Percentiles rank a stretch among this genome's conserved stretches.
These are phyloP conservation scores for Standfussiana lucernea DNA, from an alignment of 2,888 invertebrate species.

Conservation along the genomic window DNA sequence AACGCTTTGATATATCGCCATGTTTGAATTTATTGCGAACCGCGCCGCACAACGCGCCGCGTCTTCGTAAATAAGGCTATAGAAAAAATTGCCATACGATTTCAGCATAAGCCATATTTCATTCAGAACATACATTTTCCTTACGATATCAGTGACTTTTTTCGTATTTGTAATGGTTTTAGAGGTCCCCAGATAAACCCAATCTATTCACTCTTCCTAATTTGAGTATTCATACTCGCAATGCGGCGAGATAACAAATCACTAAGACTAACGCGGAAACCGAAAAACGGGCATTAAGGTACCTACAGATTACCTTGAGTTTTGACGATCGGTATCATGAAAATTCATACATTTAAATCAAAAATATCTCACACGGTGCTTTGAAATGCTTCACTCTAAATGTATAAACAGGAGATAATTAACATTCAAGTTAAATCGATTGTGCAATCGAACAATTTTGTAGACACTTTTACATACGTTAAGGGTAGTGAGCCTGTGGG, in stretches of 20 bases:
- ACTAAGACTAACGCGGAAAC: neutral
- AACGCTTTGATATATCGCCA: too few species aligned
- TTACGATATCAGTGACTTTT: neutral
- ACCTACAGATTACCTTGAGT: neutral
- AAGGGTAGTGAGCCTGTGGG: too few species aligned
- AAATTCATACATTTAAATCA: too few species aligned
- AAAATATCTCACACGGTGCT: too few species aligned
- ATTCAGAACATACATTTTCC: neutral
- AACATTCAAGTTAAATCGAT: too few species aligned
- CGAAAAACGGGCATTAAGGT: neutral
- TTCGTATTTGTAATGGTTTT: neutral
- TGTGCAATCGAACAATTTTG: too few species aligned
- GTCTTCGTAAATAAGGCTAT: too few species aligned
- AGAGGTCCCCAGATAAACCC: neutral
- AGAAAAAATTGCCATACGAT: neutral
- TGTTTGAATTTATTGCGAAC: too few species aligned
- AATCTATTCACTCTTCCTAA: neutral
- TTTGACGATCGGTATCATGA: neutral
- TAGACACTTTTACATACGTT: too few species aligned
- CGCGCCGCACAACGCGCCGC: too few species aligned
- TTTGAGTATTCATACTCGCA: neutral
- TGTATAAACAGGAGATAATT: too few species aligned
- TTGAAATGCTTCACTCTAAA: too few species aligned
- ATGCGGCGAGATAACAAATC: neutral
- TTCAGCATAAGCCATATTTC: slow-evolving; percentile 15